Evolutionary conservation across 2,888 invertebrate genomes (phyloP).

Genomic region (Acholoe squamosa): DNA sequence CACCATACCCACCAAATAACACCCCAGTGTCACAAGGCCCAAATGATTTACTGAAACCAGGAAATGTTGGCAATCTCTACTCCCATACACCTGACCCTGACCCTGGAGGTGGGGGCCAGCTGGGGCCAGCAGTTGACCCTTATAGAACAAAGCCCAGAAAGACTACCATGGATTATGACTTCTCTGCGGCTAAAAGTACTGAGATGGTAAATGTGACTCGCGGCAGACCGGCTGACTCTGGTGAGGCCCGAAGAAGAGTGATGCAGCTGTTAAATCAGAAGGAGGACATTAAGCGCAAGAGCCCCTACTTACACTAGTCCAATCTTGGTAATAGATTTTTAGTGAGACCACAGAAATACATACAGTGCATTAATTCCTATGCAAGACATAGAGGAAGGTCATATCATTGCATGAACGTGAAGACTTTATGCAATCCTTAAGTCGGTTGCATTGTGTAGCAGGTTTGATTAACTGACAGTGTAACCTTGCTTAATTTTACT

Average conservation of each 20-base stretch:
- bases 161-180: neutral
- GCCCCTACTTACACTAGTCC: neutral
- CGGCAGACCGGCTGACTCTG: neutral
- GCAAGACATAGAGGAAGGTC: too few species aligned
- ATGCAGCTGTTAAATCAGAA: conserved; percentile 1
- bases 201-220: neutral
- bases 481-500: too few species aligned
- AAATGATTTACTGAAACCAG: neutral
- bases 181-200: neutral
- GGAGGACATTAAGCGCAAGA: neutral
- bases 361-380: too few species aligned
- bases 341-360: too few species aligned
- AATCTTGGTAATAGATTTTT: too few species aligned
- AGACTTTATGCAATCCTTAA: too few species aligned
- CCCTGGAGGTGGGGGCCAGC: neutral
- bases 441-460: too few species aligned
- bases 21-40: neutral
- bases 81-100: neutral
- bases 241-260: neutral
- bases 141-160: neutral
- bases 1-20: neutral
- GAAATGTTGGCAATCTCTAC: neutral
- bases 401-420: too few species aligned
- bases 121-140: neutral
- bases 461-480: too few species aligned